These are phyloP conservation scores for Ichneumon xanthorius DNA, from an alignment of 2,888 invertebrate species.

Conservation along the genomic window DNA sequence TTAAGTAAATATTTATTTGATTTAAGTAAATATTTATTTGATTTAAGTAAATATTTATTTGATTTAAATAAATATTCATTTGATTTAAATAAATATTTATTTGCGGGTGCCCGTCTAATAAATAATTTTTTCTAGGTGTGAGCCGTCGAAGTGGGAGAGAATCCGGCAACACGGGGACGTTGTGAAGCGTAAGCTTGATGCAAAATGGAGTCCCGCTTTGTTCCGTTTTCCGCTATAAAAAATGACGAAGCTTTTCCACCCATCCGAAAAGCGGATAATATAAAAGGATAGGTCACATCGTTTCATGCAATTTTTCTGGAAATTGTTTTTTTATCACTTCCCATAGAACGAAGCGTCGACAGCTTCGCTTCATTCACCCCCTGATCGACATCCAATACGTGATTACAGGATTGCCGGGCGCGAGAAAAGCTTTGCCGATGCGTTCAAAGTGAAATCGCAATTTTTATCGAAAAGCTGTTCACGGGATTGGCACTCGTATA, in stretches of 20 bases:
- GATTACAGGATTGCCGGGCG: constrained; percentile 23
- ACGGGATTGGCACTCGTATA: not conserved
- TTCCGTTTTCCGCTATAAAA: not conserved
- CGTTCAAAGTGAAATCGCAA: constrained; percentile 20
- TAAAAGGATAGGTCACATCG: constrained; percentile 4
- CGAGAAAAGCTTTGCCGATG: constrained; percentile 8
- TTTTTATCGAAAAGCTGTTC: constrained; percentile 7
- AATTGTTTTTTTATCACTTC: not conserved
- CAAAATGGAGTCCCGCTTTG: not conserved
- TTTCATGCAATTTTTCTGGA: constrained; percentile 14
- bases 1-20: too few species aligned
- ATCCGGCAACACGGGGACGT: too few species aligned
- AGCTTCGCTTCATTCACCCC: not conserved
- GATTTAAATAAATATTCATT: too few species aligned
- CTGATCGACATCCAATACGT: constrained; percentile 23
- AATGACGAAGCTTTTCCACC: not conserved
- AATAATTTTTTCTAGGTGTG: too few species aligned
- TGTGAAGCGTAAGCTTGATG: not conserved
- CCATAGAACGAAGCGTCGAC: not conserved
- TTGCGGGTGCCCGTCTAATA: too few species aligned
- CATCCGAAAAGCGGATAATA: not conserved
- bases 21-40: too few species aligned
- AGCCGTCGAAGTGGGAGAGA: not conserved
- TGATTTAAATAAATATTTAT: too few species aligned
- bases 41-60: too few species aligned